These are phyloP conservation scores for Cinara cedri DNA, from an alignment of 2,888 invertebrate species.

Conservation along the genomic window DNA sequence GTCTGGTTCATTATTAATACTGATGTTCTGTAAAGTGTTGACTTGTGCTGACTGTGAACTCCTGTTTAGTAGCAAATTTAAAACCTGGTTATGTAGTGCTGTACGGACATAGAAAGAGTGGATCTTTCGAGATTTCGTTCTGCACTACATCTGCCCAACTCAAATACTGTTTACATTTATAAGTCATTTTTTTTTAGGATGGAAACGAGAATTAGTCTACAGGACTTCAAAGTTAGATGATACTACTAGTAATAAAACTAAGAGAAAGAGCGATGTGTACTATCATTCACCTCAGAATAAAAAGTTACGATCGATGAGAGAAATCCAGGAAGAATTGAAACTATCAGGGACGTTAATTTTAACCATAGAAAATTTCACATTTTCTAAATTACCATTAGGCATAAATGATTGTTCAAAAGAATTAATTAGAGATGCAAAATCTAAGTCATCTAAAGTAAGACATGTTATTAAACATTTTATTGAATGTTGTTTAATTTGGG, in stretches of 20 bases:
- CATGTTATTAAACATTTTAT: no score
- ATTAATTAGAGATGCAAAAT: constrained; percentile 73
- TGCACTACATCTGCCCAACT: no score
- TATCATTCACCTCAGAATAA: constrained; percentile 81
- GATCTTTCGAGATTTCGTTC: no score
- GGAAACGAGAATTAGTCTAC: no score
- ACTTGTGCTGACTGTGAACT: no score
- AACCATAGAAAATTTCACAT: constrained; percentile 80
- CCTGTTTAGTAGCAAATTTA: no score
- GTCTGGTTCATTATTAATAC: no score
- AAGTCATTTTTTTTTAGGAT: constrained; percentile 67
- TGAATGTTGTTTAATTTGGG: neutral
- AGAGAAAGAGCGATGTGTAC: constrained; percentile 77
- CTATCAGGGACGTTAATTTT: constrained; percentile 67
- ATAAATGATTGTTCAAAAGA: constrained; percentile 77
- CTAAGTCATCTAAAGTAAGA: constrained; percentile 53
- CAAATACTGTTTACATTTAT: no score
- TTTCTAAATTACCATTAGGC: constrained; percentile 79
- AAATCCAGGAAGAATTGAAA: constrained; percentile 67
- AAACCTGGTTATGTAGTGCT: no score
- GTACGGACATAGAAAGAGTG: no score
- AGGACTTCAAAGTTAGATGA: constrained; percentile 72
- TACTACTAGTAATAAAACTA: constrained; percentile 62
- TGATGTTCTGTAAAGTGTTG: no score
- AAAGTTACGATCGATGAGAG: constrained; percentile 79